Base-by-base conservation (phyloP, 2,113 vertebrate species). In the Amphiprion ocellaris region DNA sequence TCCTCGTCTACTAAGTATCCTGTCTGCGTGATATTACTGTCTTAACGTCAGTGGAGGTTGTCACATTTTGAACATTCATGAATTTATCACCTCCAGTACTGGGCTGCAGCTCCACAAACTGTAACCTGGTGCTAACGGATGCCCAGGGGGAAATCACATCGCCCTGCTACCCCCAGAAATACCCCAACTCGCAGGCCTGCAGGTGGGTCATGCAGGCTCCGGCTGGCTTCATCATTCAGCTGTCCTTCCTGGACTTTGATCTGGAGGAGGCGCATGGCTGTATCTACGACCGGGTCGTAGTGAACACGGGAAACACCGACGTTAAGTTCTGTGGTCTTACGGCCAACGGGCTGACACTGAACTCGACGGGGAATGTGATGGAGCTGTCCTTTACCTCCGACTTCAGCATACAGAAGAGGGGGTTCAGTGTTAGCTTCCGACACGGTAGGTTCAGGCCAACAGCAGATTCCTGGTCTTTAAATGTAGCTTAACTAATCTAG, bases 371-470 rank as follows among this genome's bases (percentile, higher is more conserved):
- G 63, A 97, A 97, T 93, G 89, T 96, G 88, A 97, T 99, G 97
- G 94, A 94, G 47, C 93, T 99, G 89, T 92, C 91, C 44, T 99
- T 99, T 91, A 93, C 87, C 86, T 98, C 97, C 0, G 98, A 99
- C 94, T 99, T 99, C 91, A 99, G 97, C 82, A 95, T 99, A 81
- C 97, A 97, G 94, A 99, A 97, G 93, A 97, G 87, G 90, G 98
- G 98, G 60, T 99, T 99, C 95, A 96, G 54, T 58, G 90, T 90
- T 73, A 87, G 85, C 83, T 92, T 77, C 87, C 55, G 41, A 44
- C 92, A 92, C 71, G 92, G 92, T 93, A 91, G 84, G 92, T 88
- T 16, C 62, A 26, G 69, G 63, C 11, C 2, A 4, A 16, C 30
- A 0, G 0, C 52, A 4, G 7, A 10, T 28, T n/a, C 55, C 49